phyloP scores from a whole-genome alignment of 2,113 vertebrate genomes.

The Cacatua alba region DNA sequence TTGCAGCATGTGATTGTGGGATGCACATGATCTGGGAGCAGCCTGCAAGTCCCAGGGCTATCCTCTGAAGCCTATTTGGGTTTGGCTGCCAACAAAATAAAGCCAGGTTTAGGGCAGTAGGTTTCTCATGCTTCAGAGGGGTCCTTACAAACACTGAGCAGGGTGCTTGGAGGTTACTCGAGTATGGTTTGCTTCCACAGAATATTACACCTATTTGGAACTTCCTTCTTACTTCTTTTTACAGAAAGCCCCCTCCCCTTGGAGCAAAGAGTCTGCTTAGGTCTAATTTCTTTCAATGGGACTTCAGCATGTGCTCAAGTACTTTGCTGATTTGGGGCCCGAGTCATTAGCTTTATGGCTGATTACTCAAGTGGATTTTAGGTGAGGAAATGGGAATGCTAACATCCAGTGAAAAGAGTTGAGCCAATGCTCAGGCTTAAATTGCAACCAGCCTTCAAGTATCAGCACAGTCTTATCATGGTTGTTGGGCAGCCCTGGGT shows the following conservation, averaged over 20 bases:
- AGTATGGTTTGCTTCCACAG: neutral
- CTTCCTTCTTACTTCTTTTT: neutral
- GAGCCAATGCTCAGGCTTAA: neutral
- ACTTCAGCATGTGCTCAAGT: slow-evolving; percentile 42
- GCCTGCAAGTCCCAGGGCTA: neutral
- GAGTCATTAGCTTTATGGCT: slow-evolving; percentile 19
- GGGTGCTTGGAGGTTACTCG: neutral
- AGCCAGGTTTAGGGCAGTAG: neutral
- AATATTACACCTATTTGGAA: neutral
- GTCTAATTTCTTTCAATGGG: slow-evolving; percentile 27
- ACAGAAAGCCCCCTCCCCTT: neutral
- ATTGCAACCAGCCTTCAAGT: neutral
- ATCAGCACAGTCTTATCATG: rapidly evolving
- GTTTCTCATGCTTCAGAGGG: neutral
- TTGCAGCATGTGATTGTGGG: rapidly evolving
- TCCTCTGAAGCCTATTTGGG: neutral
- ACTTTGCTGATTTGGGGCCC: slow-evolving; percentile 33
- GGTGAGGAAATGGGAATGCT: neutral
- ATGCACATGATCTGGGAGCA: neutral
- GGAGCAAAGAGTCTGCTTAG: neutral
- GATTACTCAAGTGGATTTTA: slow-evolving; percentile 58
- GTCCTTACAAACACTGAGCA: neutral
- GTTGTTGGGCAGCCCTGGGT: rapidly evolving
- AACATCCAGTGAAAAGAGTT: neutral
- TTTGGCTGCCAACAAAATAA: neutral